Evolutionary conservation across 2,797 vertebrate species (phyloP), one percentile per base, ranked within the genome.

Genomic region (Echeneis naucrates): DNA sequence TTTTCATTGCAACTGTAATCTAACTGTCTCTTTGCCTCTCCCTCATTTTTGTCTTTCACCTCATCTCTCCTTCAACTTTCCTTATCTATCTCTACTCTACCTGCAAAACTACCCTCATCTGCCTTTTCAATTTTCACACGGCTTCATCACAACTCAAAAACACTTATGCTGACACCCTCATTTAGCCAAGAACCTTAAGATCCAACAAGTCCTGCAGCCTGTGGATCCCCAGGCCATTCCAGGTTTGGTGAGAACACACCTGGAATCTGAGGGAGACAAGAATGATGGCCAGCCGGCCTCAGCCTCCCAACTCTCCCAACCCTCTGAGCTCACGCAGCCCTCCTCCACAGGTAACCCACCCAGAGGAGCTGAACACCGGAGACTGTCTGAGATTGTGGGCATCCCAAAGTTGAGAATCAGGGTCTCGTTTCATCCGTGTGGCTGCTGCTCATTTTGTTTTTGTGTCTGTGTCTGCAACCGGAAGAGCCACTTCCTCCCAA

Each of bases 301-400:
- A 16, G 64, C 91, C 85, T 93, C 94, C 59, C 94, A 94, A 77
- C 95, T 93, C 84, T 93, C 95, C 62, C 88, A 93, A 80, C 94
- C 93, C 84, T 94, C 95, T 81, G 90, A 88, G 87, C 80, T 84
- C 90, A 87, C 85, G 32, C 93, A 84, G 88, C 94, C 95, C 92
- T 95, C 95, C 93, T 94, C 93, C 83, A 92, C 97, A 99, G 98
- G 98, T 99, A 99, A 99, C 85, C 82, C 80, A 21, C 76, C 68
- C 77, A 50, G 75, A 80, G 83, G 85, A 82, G 81, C 80, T 66
- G 40, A 59, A 27, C 30, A 55, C 45, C 70, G 6, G 30, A 30
- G 30, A 30, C 30, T 30, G 30, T 30, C 30, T 30, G 30, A 61
- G 50, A 27, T 47, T 42, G 24, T 58, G 76, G 70, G 50, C 55